Conservation (phyloP, 2,797 vertebrate species). For the Cichlasoma orientale region DNA sequence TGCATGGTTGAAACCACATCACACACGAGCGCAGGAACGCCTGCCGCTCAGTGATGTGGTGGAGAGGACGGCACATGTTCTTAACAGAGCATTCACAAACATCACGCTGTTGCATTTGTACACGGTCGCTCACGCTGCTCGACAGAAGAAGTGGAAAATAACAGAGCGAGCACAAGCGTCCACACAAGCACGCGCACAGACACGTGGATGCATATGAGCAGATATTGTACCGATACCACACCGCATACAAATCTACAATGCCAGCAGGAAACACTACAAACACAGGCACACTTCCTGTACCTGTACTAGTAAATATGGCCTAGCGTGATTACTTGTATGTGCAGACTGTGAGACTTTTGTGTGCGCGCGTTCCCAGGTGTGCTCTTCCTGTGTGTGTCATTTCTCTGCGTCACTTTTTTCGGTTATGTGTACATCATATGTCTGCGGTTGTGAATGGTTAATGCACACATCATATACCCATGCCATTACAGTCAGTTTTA, state of each 20-base stretch:
- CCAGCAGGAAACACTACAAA: conserved; percentile 33
- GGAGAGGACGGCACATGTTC: conserved; percentile 13
- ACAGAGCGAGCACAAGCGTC: background rate
- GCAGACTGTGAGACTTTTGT: background rate
- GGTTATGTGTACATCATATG: background rate
- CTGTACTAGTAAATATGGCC: conserved; percentile 26
- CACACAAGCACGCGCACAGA: background rate
- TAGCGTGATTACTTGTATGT: background rate
- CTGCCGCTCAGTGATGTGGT: conserved; percentile 32
- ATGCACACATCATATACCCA: background rate
- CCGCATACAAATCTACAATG: conserved; percentile 44
- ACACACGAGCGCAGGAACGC: background rate
- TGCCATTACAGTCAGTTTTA: background rate
- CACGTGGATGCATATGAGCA: background rate
- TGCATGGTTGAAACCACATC: conserved; percentile 53
- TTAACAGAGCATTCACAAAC: conserved; percentile 17
- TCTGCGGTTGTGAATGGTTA: conserved; percentile 5
- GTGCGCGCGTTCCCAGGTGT: background rate
- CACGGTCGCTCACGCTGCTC: background rate
- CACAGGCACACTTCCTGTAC: conserved; percentile 38
- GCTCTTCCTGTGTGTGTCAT: background rate
- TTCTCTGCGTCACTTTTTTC: conserved; percentile 21
- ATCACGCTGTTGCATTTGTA: background rate
- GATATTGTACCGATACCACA: conserved; percentile 25
- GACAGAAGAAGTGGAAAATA: conserved; percentile 17